Evolutionary conservation across 2,113 vertebrate genomes (phyloP), one percentile per base, ranked within the genome.

Genomic region (Pipra filicauda): DNA sequence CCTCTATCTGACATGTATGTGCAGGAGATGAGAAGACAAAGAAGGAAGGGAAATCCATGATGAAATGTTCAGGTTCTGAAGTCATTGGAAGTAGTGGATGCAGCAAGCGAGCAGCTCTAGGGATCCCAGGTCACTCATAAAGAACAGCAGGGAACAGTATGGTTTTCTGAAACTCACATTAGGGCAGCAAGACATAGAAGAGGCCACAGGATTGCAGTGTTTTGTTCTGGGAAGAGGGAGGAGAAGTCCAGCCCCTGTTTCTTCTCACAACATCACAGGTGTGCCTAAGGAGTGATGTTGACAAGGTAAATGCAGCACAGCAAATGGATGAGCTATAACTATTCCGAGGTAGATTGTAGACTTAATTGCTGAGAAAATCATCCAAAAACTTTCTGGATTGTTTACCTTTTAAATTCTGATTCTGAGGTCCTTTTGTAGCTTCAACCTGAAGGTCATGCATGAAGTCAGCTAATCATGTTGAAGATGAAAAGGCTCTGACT

Each of bases 351-450:
- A 85, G 49, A 66, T 27, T 83, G 75, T 49, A 44, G 43, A 64
- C 1, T 88, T 84, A 93, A 84, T 74, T 84, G 75, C 27, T 46
- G 72, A 95, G 92, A 88, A 97, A 94, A 91, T 73, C 3, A 79
- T 48, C 27, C 39, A 33, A 43, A 96, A 85, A 27, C 24, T 66
- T n/a, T 66, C 75, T 77, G 51, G 30, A 67, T 24, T 65, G 26
- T 80, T 91, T 67, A 23, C 10, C 43, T 96, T 27, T 80, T 62
- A 71, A 62, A 8, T 35, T 31, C 59, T 83, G 55, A 77, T 44
- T 14, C 17, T 83, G 51, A 91, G 23, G 21, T 16, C 26, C 31
- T 88, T 89, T 79, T 89, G 41, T 57, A 91, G 22, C 41, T 69
- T 90, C 71, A 80, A 0, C 10, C 8, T 73, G 55, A 88, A 88